Evolutionary conservation across 2,797 vertebrate genomes (phyloP).

Genomic region (Rallus crepitans): DNA sequence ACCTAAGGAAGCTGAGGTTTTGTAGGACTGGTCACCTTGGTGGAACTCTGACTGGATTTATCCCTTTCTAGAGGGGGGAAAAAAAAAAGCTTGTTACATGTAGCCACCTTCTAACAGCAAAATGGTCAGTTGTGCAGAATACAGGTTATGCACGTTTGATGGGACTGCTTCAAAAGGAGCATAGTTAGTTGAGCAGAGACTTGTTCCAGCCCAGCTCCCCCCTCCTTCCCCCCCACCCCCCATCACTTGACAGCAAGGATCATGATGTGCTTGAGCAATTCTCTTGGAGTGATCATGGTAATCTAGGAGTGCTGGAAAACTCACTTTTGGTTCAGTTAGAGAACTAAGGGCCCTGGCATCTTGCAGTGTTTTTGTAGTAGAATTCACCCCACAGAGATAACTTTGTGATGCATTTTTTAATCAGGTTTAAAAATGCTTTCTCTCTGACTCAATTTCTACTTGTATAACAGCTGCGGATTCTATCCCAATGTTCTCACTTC

Average conservation of each 20-base stretch:
- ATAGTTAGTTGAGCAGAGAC: background rate
- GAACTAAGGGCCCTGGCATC: background rate
- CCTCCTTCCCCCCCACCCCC: background rate
- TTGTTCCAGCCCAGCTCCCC: fast-evolving
- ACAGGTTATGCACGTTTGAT: background rate
- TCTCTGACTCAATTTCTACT: slow-evolving; percentile 17
- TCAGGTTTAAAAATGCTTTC: background rate
- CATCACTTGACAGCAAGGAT: background rate
- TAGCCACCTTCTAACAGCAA: background rate
- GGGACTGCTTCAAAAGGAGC: background rate
- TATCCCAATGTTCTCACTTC: background rate
- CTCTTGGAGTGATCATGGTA: background rate
- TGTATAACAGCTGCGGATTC: background rate
- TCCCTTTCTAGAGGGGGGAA: background rate
- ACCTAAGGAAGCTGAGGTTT: background rate
- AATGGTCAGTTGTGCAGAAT: background rate
- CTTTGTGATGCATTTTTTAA: background rate
- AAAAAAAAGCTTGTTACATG: background rate
- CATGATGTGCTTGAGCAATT: background rate
- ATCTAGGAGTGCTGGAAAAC: background rate
- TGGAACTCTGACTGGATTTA: background rate
- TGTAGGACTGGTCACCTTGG: background rate
- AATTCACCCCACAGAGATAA: no score
- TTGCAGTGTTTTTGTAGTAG: background rate
- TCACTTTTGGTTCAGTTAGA: background rate